A percentile compares a stretch with the other conserved stretches of the same genome.
Conservation (phyloP, 1,140 invertebrate genomes). For the Pollicipes pollicipes region DNA sequence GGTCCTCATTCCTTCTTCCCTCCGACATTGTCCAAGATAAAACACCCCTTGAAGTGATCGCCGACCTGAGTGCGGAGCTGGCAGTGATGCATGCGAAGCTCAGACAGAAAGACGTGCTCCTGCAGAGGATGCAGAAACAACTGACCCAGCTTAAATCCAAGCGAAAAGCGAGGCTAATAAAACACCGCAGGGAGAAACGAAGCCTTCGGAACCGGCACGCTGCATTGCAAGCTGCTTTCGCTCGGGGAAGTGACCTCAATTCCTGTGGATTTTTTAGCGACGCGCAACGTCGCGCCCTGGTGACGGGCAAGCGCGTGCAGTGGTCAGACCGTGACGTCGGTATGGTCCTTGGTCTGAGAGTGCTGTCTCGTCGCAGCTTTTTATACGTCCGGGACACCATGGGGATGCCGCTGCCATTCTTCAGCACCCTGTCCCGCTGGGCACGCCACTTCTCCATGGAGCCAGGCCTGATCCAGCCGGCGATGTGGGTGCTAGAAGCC, state of each 20-base stretch:
- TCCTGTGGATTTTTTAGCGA: neutral
- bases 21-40: no score
- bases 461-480: neutral
- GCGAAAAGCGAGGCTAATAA: neutral
- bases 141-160: neutral
- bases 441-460: neutral
- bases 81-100: no score
- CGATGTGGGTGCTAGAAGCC: neutral
- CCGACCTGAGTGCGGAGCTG: no score
- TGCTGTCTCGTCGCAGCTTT: neutral
- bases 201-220: neutral
- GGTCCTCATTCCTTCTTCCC: no score
- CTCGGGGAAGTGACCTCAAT: neutral
- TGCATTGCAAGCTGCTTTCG: neutral
- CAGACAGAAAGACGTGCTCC: no score
- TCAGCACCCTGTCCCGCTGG: neutral
- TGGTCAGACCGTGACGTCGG: neutral
- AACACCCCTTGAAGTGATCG: no score
- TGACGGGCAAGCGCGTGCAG: neutral
- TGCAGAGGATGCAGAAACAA: no score
- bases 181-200: neutral
- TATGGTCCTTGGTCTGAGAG: neutral
- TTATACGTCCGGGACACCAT: neutral
- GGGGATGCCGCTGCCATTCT: neutral
- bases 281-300: neutral